These are phyloP conservation scores for Sialia sialis DNA, from an alignment of 2,113 vertebrate genomes.

Conservation along the genomic window DNA sequence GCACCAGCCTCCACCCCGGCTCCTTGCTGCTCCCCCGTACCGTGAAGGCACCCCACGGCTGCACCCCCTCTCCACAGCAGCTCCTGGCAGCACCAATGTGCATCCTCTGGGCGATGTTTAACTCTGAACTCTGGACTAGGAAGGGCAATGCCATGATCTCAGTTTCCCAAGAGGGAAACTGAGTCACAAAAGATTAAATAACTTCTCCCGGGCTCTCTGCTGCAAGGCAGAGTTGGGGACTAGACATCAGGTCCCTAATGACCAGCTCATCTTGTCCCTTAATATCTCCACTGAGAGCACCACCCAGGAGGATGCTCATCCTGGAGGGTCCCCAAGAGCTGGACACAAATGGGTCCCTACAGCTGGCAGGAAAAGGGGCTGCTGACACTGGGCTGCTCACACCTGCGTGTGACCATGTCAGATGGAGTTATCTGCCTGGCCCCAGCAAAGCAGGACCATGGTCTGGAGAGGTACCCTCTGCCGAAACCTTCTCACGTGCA, in stretches of 20 bases:
- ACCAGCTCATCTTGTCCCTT: neutral
- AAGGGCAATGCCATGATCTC: neutral
- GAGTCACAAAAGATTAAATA: neutral
- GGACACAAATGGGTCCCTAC: neutral
- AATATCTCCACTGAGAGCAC: neutral
- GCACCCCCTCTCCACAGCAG: neutral
- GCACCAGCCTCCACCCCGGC: neutral
- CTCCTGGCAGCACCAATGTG: neutral
- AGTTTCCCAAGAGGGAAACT: neutral
- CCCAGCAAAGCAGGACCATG: neutral
- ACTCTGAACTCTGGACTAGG: neutral
- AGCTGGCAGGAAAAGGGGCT: neutral
- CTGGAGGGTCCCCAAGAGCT: neutral
- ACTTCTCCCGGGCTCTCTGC: neutral
- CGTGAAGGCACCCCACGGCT: neutral
- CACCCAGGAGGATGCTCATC: neutral
- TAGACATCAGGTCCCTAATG: neutral
- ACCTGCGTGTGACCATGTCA: fast-evolving
- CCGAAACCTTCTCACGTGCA: neutral
- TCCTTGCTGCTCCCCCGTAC: neutral
- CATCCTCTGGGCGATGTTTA: neutral
- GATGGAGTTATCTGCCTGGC: neutral
- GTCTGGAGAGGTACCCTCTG: neutral
- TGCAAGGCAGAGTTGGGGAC: neutral
- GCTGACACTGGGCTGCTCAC: neutral